A percentile compares a stretch with the other conserved stretches of the same genome.
phyloP scores from a whole-genome alignment of 2,113 vertebrate genomes.

The Perccottus glenii region DNA sequence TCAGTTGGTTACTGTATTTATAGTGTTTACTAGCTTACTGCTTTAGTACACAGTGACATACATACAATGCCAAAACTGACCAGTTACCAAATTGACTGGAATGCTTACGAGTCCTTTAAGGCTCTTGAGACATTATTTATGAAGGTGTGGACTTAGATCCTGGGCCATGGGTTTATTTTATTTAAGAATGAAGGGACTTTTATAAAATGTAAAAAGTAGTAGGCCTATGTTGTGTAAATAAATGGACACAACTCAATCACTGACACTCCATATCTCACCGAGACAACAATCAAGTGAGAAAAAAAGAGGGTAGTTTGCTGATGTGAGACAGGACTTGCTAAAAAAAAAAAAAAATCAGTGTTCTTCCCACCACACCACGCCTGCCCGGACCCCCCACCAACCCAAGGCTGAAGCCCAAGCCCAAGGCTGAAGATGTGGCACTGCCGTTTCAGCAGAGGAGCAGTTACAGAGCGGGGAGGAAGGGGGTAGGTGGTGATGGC shows the following conservation, averaged over 20 bases:
- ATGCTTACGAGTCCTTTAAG: background rate
- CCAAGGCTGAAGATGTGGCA: conserved; percentile 30
- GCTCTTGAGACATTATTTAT: background rate
- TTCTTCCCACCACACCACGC: conserved; percentile 8
- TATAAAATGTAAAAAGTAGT: too few species aligned
- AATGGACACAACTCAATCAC: background rate
- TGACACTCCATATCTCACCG: background rate
- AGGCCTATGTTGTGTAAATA: background rate
- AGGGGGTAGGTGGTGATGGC: conserved; percentile 26
- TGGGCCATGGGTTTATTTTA: background rate
- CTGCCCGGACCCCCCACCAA: conserved; percentile 31
- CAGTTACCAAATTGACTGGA: too few species aligned
- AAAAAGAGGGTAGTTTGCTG: conserved; percentile 19
- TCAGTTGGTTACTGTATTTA: too few species aligned
- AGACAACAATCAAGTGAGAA: conserved; percentile 36
- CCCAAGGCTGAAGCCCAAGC: conserved; percentile 5
- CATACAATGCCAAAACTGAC: too few species aligned
- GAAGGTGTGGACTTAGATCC: background rate
- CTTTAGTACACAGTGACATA: too few species aligned
- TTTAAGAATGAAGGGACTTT: background rate
- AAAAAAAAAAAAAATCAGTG: too few species aligned
- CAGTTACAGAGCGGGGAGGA: conserved; percentile 26
- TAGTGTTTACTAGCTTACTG: too few species aligned
- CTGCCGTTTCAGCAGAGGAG: conserved; percentile 49
- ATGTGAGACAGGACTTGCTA: conserved; percentile 38